A percentile compares a stretch with the other conserved stretches of the same genome.
These are phyloP conservation scores for Euleptes europaea DNA, from an alignment of 2,113 vertebrate genomes.

Conservation along the genomic window DNA sequence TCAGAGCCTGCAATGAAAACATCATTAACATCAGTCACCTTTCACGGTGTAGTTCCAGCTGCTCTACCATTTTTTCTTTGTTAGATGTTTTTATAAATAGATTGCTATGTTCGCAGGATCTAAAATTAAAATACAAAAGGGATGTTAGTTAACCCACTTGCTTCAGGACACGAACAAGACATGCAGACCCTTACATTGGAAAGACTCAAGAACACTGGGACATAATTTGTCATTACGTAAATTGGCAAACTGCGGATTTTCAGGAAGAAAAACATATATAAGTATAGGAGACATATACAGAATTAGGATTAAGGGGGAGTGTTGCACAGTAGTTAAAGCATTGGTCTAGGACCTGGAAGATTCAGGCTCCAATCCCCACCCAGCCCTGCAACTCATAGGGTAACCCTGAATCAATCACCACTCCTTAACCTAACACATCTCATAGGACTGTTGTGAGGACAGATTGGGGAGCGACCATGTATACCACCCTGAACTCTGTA, in stretches of 20 bases:
- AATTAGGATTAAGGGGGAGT: not conserved
- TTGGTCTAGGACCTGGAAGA: too few species aligned
- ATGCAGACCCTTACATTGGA: not conserved
- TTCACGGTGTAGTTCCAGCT: conserved; percentile 45
- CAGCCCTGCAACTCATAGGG: too few species aligned
- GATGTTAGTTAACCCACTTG: conserved; percentile 31
- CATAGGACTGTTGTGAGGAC: too few species aligned
- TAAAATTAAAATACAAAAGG: conserved; percentile 29
- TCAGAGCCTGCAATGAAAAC: conserved; percentile 32
- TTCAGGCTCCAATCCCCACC: too few species aligned
- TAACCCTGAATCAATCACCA: too few species aligned
- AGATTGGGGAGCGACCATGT: too few species aligned
- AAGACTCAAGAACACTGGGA: not conserved
- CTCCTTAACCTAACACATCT: too few species aligned
- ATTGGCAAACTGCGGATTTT: not conserved
- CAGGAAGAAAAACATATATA: not conserved
- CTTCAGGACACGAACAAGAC: conserved; percentile 23
- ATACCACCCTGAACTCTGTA: too few species aligned
- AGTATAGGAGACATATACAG: not conserved
- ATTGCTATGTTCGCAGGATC: not conserved
- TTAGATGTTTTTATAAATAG: conserved; percentile 44
- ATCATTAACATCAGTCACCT: conserved; percentile 48
- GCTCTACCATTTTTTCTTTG: conserved; percentile 30
- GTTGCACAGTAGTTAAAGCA: too few species aligned
- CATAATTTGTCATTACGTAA: not conserved